Percentiles rank a stretch among this genome's conserved stretches.
These are phyloP conservation scores for Euzophera pinguis DNA, from an alignment of 2,888 invertebrate species.

Conservation along the genomic window DNA sequence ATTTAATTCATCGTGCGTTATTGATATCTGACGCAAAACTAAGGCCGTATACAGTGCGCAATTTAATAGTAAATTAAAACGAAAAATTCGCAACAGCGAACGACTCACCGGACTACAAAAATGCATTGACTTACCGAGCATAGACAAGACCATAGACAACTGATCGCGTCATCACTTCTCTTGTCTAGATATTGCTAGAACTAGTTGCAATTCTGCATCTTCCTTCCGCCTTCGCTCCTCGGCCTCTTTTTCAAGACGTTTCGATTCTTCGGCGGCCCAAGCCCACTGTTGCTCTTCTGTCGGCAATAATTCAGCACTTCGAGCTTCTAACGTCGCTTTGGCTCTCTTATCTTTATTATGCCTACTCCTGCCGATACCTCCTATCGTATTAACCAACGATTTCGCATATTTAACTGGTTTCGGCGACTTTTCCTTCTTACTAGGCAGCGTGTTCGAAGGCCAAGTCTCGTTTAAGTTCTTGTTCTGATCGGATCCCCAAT, in stretches of 20 bases:
- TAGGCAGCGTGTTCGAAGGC: constrained; percentile 62
- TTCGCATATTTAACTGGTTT: constrained; percentile 70
- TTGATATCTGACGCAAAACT: neutral
- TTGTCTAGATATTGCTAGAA: constrained; percentile 83
- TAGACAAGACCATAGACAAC: constrained; percentile 1
- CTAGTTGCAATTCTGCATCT: constrained; percentile 86
- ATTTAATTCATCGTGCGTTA: neutral
- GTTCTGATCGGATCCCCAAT: constrained; percentile 51
- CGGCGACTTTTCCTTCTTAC: constrained; percentile 71
- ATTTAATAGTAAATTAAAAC: neutral
- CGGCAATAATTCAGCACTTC: constrained; percentile 48
- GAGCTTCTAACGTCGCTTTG: constrained; percentile 35
- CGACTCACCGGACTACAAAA: neutral
- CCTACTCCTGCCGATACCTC: constrained; percentile 60
- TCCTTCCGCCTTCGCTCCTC: constrained; percentile 81
- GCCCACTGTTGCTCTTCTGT: constrained; percentile 85
- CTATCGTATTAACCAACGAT: constrained; percentile 70
- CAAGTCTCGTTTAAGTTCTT: constrained; percentile 67
- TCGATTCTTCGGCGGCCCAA: constrained; percentile 86
- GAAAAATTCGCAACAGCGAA: neutral
- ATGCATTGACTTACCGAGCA: constrained; percentile 11
- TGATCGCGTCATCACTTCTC: constrained; percentile 48
- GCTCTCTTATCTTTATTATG: constrained; percentile 59
- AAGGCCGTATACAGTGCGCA: neutral
- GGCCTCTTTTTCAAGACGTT: constrained; percentile 81